Evolutionary conservation across 2,113 vertebrate genomes (phyloP).

Genomic region (Trichechus manatus): DNA sequence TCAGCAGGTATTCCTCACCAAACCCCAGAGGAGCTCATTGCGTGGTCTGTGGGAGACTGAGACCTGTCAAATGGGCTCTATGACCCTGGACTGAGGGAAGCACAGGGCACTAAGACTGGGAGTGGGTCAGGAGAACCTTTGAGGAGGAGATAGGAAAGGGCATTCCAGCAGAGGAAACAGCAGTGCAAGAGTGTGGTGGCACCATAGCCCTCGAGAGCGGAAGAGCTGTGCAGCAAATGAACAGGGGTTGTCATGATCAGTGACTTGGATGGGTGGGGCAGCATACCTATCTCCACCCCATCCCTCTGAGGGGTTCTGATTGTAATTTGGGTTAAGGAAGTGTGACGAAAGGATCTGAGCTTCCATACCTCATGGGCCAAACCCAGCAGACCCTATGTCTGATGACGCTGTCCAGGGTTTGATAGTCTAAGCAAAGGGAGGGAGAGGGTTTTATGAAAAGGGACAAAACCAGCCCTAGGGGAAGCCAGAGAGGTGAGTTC

Average conservation of each 20-base stretch:
- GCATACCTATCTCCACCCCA: background rate
- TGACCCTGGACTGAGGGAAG: background rate
- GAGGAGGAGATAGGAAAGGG: background rate
- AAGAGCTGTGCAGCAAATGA: background rate
- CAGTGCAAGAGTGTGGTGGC: background rate
- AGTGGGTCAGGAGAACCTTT: background rate
- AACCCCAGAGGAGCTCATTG: background rate
- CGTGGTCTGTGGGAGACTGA: background rate
- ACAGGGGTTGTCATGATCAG: rapidly evolving
- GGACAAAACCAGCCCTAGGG: constrained; percentile 14
- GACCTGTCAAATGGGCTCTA: background rate
- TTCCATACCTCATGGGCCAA: background rate
- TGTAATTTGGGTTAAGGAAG: background rate
- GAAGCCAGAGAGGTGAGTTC: constrained; percentile 32
- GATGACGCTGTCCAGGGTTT: background rate
- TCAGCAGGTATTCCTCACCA: background rate
- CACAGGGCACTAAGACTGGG: too few relatives aligned
- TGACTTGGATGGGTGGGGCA: background rate
- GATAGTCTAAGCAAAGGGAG: background rate
- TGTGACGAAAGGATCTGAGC: background rate
- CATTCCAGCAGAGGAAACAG: background rate
- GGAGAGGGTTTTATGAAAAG: constrained; percentile 55
- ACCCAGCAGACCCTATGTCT: rapidly evolving
- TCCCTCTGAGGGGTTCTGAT: background rate
- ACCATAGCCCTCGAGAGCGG: rapidly evolving